Evolutionary conservation across 1,140 invertebrate species (phyloP).

Genomic region (Lycorma delicatula): DNA sequence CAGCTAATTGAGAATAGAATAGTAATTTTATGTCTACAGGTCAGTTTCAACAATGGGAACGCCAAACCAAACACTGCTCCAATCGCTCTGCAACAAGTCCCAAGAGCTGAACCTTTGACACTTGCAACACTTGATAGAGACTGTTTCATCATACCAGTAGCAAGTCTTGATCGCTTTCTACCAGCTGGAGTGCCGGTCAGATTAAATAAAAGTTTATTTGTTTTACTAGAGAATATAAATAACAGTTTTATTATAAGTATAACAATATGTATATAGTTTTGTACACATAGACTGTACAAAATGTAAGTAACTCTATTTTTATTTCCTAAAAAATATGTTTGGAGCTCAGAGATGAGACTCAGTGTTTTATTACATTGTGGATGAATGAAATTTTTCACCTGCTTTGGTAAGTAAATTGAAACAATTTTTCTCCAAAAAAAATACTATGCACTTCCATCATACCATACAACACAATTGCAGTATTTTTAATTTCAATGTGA

Average conservation of each 20-base stretch:
- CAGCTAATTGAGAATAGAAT: not conserved
- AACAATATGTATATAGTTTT: not conserved
- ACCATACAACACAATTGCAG: no score
- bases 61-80: conserved; percentile 31
- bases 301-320: no score
- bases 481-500: no score
- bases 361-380: no score
- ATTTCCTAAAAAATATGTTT: no score
- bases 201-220: conserved; percentile 20
- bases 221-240: not conserved
- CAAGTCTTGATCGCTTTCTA: conserved; percentile 72
- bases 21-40: conserved; percentile 15
- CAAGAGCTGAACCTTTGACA: conserved; percentile 55
- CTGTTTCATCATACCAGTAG: conserved; percentile 82
- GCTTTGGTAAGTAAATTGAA: no score
- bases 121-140: conserved; percentile 70
- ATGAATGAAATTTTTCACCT: no score
- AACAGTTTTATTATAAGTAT: not conserved
- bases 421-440: no score
- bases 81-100: conserved; percentile 38
- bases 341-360: no score
- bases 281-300: not conserved
- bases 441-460: no score
- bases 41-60: conserved; percentile 25
- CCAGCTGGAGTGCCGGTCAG: conserved; percentile 76